Evolutionary conservation across 2,797 vertebrate genomes (phyloP).

Genomic region (Neosilurus mollespiculum): DNA sequence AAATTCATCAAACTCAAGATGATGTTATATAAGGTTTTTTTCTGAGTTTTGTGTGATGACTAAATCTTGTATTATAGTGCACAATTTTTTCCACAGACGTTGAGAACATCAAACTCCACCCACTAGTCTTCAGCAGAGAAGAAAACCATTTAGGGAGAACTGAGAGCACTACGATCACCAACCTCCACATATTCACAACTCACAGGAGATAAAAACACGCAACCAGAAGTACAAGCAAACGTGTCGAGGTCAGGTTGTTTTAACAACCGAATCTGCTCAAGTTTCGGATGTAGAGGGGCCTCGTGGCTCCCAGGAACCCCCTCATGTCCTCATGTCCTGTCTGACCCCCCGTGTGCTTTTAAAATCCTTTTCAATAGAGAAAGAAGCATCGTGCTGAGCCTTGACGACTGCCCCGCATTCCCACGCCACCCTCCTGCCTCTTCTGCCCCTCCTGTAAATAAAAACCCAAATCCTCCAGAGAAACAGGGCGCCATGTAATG

Average conservation of each 20-base stretch:
- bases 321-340: conserved; percentile 31
- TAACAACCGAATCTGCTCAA: conserved; percentile 46
- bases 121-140: neutral
- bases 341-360: conserved; percentile 33
- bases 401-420: conserved; percentile 62
- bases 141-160: too few relatives aligned
- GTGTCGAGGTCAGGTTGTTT: conserved; percentile 17
- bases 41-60: neutral
- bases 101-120: neutral
- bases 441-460: conserved; percentile 59
- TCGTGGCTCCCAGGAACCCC: conserved; percentile 23
- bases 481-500: conserved; percentile 62
- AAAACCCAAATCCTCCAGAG: conserved; percentile 48
- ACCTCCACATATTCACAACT: neutral
- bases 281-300: conserved; percentile 46
- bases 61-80: neutral
- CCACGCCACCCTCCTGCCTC: conserved; percentile 62
- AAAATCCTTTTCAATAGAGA: conserved; percentile 55
- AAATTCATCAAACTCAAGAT: too few relatives aligned
- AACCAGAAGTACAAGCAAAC: neutral
- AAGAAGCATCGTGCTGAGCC: conserved; percentile 59
- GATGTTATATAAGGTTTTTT: too few relatives aligned
- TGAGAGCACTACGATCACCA: neutral
- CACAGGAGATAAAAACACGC: neutral
- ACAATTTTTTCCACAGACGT: neutral